Conservation (phyloP, 2,113 vertebrate genomes). For the Larimichthys crocea region DNA sequence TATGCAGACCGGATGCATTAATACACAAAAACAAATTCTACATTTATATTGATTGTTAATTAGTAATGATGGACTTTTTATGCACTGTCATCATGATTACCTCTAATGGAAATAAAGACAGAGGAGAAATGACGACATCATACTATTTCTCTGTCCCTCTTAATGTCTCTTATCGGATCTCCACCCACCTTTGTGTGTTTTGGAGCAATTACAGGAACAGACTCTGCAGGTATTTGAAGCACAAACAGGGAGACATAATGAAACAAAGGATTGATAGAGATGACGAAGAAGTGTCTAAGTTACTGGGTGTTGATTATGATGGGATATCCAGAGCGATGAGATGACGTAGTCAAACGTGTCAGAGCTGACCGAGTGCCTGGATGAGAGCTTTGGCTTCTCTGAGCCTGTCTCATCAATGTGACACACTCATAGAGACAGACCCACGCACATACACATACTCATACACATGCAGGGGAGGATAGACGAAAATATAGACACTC, state of each 20-base stretch:
- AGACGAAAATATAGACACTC: slow-evolving; percentile 49
- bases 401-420: slow-evolving; percentile 79
- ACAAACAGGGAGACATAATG: not conserved
- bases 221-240: slow-evolving; percentile 13
- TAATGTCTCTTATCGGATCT: slow-evolving; percentile 22
- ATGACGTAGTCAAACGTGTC: slow-evolving; percentile 43
- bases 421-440: slow-evolving; percentile 52
- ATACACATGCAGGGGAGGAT: slow-evolving; percentile 27
- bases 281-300: not conserved
- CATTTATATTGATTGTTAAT: slow-evolving; percentile 55
- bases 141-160: slow-evolving; percentile 5
- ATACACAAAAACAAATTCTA: slow-evolving; percentile 27
- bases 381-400: slow-evolving; percentile 54
- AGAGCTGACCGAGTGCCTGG: slow-evolving; percentile 34
- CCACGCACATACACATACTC: slow-evolving; percentile 18
- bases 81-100: slow-evolving; percentile 38
- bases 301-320: slow-evolving; percentile 31
- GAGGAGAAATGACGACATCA: slow-evolving; percentile 20
- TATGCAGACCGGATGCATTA: slow-evolving; percentile 56
- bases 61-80: slow-evolving; percentile 38
- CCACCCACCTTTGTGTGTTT: slow-evolving; percentile 5
- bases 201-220: not conserved
- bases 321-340: slow-evolving; percentile 41
- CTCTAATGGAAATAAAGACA: slow-evolving; percentile 57
- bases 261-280: not conserved